These are phyloP conservation scores for Caenorhabditis sp. DNA, from an alignment of 2,888 invertebrate genomes.

Conservation along the genomic window DNA sequence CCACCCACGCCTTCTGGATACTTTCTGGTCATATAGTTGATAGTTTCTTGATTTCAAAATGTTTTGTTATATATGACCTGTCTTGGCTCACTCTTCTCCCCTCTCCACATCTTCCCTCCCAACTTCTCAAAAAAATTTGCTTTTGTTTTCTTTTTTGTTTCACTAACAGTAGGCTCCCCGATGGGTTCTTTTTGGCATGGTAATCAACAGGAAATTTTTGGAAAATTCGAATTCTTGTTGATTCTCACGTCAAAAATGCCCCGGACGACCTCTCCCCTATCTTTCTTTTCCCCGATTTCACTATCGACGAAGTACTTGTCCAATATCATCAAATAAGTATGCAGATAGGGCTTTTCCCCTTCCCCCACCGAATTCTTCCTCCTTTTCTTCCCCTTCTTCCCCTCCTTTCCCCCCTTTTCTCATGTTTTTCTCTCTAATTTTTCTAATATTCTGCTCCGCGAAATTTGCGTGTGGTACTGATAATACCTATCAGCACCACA, in stretches of 20 bases:
- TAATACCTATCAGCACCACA: not conserved
- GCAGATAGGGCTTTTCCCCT: not conserved
- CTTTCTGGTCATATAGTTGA: conserved; percentile 26
- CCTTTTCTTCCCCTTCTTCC: not conserved
- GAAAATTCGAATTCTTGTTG: no score
- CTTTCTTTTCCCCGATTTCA: conserved; percentile 47
- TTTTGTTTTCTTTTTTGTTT: conserved; percentile 41
- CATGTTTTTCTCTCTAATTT: conserved; percentile 4
- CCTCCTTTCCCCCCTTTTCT: not conserved
- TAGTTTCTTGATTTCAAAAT: conserved; percentile 16
- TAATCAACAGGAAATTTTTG: no score
- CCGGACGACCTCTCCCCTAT: not conserved
- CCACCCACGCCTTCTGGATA: not conserved
- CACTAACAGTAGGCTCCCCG: not conserved
- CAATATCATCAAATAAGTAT: conserved; percentile 43
- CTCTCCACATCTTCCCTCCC: not conserved
- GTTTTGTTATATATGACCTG: conserved; percentile 49
- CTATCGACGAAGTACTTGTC: conserved; percentile 62
- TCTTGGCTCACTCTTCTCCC: not conserved
- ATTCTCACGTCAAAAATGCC: not conserved
- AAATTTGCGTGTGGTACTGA: not conserved
- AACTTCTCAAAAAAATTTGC: conserved; percentile 5
- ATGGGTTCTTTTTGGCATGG: no score
- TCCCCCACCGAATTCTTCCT: not conserved
- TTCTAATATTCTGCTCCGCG: no score